Conservation (phyloP, 37 sponge, comb jelly and placozoan genomes). For the Theonella swinhoei region DNA sequence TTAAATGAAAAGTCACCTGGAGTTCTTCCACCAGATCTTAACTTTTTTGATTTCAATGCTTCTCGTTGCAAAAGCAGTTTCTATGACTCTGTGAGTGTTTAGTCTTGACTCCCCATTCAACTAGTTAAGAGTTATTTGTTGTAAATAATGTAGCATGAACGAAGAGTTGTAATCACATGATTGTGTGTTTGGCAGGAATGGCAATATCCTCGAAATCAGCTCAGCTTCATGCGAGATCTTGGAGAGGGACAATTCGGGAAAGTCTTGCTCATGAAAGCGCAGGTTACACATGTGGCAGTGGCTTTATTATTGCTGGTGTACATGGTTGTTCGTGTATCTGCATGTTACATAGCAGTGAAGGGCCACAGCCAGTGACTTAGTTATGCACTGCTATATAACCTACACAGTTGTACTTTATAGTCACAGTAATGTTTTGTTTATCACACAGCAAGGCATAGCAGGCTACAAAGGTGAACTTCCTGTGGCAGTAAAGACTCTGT, state of each 20-base stretch:
- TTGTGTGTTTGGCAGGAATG: no score
- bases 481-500: constrained; percentile 63
- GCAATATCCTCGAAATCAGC: constrained; percentile 42
- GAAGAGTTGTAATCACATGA: no score
- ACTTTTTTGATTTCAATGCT: not conserved
- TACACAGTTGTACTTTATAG: no score
- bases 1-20: no score
- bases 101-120: not conserved
- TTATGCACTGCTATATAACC: no score
- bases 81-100: not conserved
- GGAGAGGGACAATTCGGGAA: constrained; percentile 76
- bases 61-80: not conserved
- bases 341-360: not conserved
- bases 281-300: constrained; percentile 7
- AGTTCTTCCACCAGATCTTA: not conserved
- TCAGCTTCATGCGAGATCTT: constrained; percentile 51
- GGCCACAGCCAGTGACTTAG: not conserved
- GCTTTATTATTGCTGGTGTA: not conserved
- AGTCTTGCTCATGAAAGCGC: constrained; percentile 63
- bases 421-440: no score
- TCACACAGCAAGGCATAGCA: constrained; percentile 42
- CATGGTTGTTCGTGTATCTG: not conserved
- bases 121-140: not conserved
- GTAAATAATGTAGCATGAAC: no score
- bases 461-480: constrained; percentile 34